A percentile compares a stretch with the other conserved stretches of the same genome.
phyloP scores from a whole-genome alignment of 2,797 vertebrate genomes.

The Momotus momota region DNA sequence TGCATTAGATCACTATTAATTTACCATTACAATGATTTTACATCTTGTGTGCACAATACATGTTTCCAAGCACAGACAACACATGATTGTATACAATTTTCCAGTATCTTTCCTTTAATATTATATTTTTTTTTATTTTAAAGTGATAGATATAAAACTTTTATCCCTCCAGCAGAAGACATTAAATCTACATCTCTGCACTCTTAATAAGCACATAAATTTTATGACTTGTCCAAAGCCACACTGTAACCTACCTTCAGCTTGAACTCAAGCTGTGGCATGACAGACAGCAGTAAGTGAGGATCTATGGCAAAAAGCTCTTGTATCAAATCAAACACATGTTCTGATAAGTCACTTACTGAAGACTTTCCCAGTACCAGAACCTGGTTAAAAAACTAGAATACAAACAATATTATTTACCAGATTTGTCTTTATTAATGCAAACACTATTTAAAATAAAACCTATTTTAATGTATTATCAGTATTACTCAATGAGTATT shows the following conservation, averaged over 20 bases:
- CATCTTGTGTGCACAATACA: not conserved
- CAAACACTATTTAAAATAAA: not conserved
- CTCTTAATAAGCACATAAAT: not conserved
- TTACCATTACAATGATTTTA: not conserved
- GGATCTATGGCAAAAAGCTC: constrained; percentile 98
- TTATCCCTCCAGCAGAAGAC: not conserved
- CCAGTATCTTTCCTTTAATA: not conserved
- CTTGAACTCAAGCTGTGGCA: constrained; percentile 99
- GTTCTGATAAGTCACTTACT: constrained; percentile 97
- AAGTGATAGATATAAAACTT: not conserved
- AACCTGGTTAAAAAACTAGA: constrained; percentile 99
- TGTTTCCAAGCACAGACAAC: not conserved
- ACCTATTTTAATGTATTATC: not conserved
- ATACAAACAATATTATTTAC: not conserved
- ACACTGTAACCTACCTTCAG: constrained; percentile 86
- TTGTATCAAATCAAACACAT: constrained; percentile 98
- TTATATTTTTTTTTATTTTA: not conserved
- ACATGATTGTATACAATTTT: not conserved
- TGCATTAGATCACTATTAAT: not conserved
- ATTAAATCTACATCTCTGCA: not conserved
- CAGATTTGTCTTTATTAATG: not conserved
- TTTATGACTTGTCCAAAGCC: constrained; percentile 7
- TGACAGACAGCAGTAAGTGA: constrained; percentile 94
- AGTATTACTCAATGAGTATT: not conserved
- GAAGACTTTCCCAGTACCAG: constrained; percentile 98